Conservation (phyloP, 35 echinoderm and acorn worm genomes). For the Antedon bifida region DNA sequence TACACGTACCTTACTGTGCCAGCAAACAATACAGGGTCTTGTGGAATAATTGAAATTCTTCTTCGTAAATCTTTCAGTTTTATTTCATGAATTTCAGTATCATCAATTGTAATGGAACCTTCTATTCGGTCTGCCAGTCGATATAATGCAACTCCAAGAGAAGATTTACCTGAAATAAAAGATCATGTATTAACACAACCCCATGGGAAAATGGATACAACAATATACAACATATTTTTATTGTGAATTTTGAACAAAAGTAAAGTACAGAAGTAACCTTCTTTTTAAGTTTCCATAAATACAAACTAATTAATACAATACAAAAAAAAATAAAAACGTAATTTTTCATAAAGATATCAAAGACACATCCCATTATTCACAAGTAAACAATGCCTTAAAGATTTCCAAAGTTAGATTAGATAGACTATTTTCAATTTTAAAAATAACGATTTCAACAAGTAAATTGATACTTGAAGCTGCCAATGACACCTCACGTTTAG, state of each 20-base stretch:
- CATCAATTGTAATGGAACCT: slow-evolving; percentile 48
- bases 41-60: slow-evolving; percentile 70
- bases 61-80: slow-evolving; percentile 48
- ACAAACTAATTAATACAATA: too few species aligned
- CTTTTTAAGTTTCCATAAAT: too few species aligned
- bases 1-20: slow-evolving; percentile 52
- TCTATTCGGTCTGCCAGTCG: slow-evolving; percentile 31
- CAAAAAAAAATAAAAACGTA: too few species aligned
- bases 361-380: too few species aligned
- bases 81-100: slow-evolving; percentile 41
- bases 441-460: too few species aligned
- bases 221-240: background rate
- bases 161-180: slow-evolving; percentile 45
- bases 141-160: slow-evolving; percentile 50
- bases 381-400: too few species aligned
- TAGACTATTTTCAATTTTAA: too few species aligned
- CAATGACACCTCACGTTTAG: too few species aligned
- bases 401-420: too few species aligned
- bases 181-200: background rate
- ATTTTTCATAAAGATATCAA: too few species aligned
- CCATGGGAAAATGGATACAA: background rate
- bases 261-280: background rate
- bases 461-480: too few species aligned
- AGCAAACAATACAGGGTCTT: slow-evolving; percentile 67
- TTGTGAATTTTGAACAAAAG: background rate